Percentiles rank a stretch among this genome's conserved stretches.
phyloP scores from a whole-genome alignment of 2,888 invertebrate species.

The Drosophila demipolita region DNA sequence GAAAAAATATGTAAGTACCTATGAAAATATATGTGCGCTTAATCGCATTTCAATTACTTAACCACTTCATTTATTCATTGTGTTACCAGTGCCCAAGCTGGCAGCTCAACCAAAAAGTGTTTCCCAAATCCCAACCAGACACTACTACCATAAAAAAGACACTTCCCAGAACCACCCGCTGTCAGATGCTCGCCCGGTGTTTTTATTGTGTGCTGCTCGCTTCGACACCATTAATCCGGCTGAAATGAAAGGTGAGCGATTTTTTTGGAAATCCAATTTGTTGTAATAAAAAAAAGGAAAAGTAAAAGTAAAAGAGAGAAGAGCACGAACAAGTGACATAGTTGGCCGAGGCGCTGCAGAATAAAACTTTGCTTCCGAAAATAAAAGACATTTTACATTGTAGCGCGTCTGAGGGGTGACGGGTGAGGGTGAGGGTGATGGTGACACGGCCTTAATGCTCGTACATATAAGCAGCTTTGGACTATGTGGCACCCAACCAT shows the following conservation, averaged over 20 bases:
- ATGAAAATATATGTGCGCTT: conserved; percentile 48
- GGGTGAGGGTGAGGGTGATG: not conserved
- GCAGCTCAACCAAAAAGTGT: conserved; percentile 56
- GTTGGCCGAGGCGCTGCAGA: conserved; percentile 18
- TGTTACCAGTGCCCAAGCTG: conserved; percentile 72
- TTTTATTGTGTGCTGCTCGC: conserved; percentile 63
- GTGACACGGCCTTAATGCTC: conserved; percentile 45
- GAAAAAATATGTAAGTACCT: conserved; percentile 12
- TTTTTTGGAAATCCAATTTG: conserved; percentile 78
- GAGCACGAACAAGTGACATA: conserved; percentile 26
- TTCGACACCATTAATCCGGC: conserved; percentile 74
- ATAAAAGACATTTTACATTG: conserved; percentile 39
- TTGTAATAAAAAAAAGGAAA: conserved; percentile 56
- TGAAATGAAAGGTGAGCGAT: conserved; percentile 78
- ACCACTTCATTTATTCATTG: conserved; percentile 77
- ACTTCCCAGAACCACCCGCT: conserved; percentile 42
- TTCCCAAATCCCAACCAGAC: conserved; percentile 51
- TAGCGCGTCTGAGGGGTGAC: not conserved
- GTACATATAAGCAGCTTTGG: conserved; percentile 55
- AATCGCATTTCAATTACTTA: conserved; percentile 78
- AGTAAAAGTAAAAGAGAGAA: conserved; percentile 26
- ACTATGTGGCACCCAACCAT: conserved; percentile 26
- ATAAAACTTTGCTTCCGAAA: conserved; percentile 19
- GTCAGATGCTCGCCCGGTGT: conserved; percentile 35
- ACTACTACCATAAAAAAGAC: conserved; percentile 39